phyloP scores from a whole-genome alignment of 2,113 vertebrate species.

The Equus quagga region DNA sequence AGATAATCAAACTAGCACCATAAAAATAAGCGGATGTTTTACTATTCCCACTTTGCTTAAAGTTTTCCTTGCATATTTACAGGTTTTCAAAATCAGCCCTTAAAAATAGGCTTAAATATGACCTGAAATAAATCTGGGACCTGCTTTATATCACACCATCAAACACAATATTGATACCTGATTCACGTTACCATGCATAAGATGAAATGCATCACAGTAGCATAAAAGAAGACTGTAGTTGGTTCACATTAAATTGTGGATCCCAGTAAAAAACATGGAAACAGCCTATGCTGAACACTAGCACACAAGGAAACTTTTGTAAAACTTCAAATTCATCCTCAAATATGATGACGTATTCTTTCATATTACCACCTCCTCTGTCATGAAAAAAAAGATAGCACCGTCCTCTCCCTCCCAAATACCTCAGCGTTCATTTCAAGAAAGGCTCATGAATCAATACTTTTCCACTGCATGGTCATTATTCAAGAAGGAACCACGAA shows the following conservation, averaged over 20 bases:
- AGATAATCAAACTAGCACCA: not conserved
- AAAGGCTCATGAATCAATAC: not conserved
- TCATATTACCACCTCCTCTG: not conserved
- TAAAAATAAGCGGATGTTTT: not conserved
- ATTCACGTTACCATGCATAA: not conserved
- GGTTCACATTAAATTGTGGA: not conserved
- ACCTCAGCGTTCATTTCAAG: slow-evolving; percentile 51
- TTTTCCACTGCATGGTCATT: slow-evolving; percentile 33
- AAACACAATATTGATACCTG: not conserved
- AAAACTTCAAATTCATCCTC: not conserved
- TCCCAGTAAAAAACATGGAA: not conserved
- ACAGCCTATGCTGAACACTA: not conserved
- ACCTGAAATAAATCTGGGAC: slow-evolving; percentile 22
- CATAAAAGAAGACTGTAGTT: not conserved
- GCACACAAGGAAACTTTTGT: not conserved
- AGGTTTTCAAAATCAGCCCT: slow-evolving; percentile 56
- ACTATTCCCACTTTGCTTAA: not conserved
- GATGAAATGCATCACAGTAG: not conserved
- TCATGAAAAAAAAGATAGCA: slow-evolving; percentile 17
- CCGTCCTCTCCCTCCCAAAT: not conserved
- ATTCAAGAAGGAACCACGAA: slow-evolving; percentile 61
- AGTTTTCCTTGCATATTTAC: slow-evolving; percentile 55
- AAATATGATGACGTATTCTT: slow-evolving; percentile 5
- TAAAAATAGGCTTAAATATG: slow-evolving; percentile 19
- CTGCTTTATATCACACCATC: slow-evolving; percentile 1